These are phyloP conservation scores for Poecile atricapillus DNA, from an alignment of 2,113 vertebrate genomes.

Conservation along the genomic window DNA sequence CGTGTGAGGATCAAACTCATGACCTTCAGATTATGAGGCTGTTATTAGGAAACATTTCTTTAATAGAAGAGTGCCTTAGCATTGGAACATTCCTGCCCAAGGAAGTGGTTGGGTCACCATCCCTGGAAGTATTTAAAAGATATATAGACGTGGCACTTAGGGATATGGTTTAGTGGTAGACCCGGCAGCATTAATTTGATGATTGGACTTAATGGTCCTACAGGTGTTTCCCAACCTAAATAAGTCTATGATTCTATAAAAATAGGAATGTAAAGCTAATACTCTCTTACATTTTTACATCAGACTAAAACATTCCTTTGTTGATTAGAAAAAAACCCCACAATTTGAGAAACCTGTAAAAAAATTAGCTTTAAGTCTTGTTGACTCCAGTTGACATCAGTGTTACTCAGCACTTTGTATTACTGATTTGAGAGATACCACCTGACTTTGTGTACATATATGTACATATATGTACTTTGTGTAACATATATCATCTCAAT, in stretches of 20 bases:
- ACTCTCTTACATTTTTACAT: neutral
- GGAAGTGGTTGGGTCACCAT: neutral
- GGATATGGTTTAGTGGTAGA: neutral
- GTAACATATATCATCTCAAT: neutral
- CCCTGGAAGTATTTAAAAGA: neutral
- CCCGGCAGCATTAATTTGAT: neutral
- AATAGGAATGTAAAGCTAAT: constrained; percentile 40
- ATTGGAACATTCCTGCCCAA: neutral
- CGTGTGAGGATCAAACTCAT: too few species aligned
- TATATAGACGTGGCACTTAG: neutral
- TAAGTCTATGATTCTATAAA: neutral
- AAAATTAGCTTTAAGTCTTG: neutral
- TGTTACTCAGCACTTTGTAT: neutral
- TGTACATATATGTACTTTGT: neutral
- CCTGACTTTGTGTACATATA: too few species aligned
- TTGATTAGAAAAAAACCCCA: neutral
- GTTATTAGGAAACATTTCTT: neutral
- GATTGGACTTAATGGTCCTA: neutral
- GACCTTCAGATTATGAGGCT: too few species aligned
- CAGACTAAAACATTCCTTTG: neutral
- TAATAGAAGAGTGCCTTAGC: neutral
- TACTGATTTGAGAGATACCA: neutral
- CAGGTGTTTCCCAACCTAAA: neutral
- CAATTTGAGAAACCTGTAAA: neutral
- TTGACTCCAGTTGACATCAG: neutral